Evolutionary conservation across 2,888 invertebrate genomes (phyloP).

Genomic region (Aethes cnicana): DNA sequence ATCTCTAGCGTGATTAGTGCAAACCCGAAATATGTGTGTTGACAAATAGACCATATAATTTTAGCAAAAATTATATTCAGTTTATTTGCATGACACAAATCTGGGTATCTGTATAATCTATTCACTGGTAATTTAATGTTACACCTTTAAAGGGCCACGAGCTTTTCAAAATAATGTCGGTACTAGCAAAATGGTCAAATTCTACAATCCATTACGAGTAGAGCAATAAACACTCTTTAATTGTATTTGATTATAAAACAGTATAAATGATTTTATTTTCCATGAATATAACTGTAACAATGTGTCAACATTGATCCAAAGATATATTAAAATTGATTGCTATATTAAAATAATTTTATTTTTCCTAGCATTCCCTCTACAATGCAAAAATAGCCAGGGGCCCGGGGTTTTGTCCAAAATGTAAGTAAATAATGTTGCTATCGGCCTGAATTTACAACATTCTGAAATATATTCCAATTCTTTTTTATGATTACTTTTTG

Average conservation of each 20-base stretch:
- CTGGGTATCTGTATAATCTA: too few relatives aligned
- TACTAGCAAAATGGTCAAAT: constrained; percentile 15
- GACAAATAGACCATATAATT: constrained; percentile 16
- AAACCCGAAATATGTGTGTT: too few relatives aligned
- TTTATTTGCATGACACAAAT: constrained; percentile 20
- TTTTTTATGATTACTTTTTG: neutral
- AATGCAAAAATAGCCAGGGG: too few relatives aligned
- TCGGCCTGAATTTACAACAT: too few relatives aligned
- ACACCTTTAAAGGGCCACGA: too few relatives aligned
- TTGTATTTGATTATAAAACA: constrained; percentile 26
- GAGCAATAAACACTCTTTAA: constrained; percentile 15
- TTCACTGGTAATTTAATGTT: too few relatives aligned
- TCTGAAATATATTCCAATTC: too few relatives aligned
- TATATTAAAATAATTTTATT: constrained; percentile 5
- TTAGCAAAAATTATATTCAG: constrained; percentile 20
- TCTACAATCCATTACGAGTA: constrained; percentile 22
- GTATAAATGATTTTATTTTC: constrained; percentile 34
- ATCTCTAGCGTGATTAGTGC: too few relatives aligned
- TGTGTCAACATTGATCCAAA: constrained; percentile 47
- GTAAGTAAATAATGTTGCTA: too few relatives aligned
- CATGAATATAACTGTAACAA: constrained; percentile 45
- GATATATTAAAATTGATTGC: constrained; percentile 16
- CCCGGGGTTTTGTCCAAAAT: too few relatives aligned
- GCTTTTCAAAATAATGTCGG: neutral
- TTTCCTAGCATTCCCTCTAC: too few relatives aligned